These are phyloP conservation scores for Amphiprion percula DNA, from an alignment of 2,113 vertebrate genomes.

Conservation along the genomic window DNA sequence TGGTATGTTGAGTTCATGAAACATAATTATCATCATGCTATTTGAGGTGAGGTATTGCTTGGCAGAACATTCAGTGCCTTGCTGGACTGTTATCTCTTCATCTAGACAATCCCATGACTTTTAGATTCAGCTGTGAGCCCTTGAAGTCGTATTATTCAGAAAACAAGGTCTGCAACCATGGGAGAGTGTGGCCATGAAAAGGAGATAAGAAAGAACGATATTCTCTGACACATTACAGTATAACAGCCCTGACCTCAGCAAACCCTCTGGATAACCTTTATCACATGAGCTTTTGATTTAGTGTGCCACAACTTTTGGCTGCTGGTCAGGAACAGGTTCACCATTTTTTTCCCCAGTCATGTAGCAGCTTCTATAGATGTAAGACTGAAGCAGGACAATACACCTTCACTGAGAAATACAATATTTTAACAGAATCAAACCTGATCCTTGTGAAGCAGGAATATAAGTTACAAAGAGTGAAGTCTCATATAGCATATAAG, in stretches of 20 bases:
- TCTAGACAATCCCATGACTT: constrained; percentile 65
- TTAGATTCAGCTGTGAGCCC: constrained; percentile 41
- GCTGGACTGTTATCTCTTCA: constrained; percentile 42
- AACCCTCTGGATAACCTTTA: constrained; percentile 6
- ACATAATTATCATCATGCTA: constrained; percentile 15
- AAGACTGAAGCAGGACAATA: background rate
- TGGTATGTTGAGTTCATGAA: background rate
- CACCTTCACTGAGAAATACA: background rate
- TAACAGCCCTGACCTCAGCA: constrained; percentile 34
- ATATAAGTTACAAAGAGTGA: constrained; percentile 3
- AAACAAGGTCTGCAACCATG: constrained; percentile 69
- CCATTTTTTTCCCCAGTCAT: background rate
- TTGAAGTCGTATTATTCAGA: constrained; percentile 69
- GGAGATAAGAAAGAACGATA: background rate
- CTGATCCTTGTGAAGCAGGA: background rate
- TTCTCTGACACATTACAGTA: constrained; percentile 26
- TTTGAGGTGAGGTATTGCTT: constrained; percentile 14
- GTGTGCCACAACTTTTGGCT: background rate
- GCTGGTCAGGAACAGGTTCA: background rate
- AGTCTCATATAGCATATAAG: constrained; percentile 11
- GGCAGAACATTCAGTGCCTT: constrained; percentile 32
- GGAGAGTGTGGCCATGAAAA: constrained; percentile 21
- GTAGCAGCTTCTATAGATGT: background rate
- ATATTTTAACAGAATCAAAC: constrained; percentile 12
- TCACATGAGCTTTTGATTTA: constrained; percentile 16